Evolutionary conservation across 2,797 vertebrate genomes (phyloP).

Genomic region (Mastacembelus armatus): DNA sequence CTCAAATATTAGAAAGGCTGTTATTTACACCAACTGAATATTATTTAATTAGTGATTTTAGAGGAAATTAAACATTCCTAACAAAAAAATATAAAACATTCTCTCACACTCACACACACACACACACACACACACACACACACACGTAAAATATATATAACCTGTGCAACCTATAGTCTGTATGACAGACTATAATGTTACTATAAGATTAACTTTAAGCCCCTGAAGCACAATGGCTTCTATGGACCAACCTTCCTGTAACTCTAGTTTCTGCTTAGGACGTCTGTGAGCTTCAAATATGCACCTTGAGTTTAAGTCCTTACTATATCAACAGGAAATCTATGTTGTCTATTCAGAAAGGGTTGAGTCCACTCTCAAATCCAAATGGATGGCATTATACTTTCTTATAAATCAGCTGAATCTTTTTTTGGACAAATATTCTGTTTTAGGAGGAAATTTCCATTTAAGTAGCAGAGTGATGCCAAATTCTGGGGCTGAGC

Average conservation of each 20-base stretch:
- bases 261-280: slow-evolving; percentile 36
- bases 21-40: not conserved
- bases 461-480: not conserved
- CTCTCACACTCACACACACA: not conserved
- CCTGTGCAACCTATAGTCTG: too few species aligned
- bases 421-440: slow-evolving; percentile 4
- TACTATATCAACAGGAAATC: too few species aligned
- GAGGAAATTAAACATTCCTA: not conserved
- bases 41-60: not conserved
- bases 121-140: slow-evolving; percentile 8
- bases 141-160: slow-evolving; percentile 31
- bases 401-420: slow-evolving; percentile 25
- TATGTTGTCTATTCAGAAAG: slow-evolving; percentile 19
- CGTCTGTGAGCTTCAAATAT: slow-evolving; percentile 50
- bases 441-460: slow-evolving; percentile 1
- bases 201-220: slow-evolving; percentile 56
- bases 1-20: not conserved
- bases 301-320: slow-evolving; percentile 54
- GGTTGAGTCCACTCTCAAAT: slow-evolving; percentile 30
- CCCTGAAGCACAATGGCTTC: slow-evolving; percentile 39
- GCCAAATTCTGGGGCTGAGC: slow-evolving; percentile 1
- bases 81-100: slow-evolving; percentile 11
- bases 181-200: too few species aligned
- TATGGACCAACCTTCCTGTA: slow-evolving; percentile 24
- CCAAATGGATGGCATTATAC: slow-evolving; percentile 3